Base-by-base conservation (phyloP, 2,888 invertebrate species). In the Drosophila melanosoma region DNA sequence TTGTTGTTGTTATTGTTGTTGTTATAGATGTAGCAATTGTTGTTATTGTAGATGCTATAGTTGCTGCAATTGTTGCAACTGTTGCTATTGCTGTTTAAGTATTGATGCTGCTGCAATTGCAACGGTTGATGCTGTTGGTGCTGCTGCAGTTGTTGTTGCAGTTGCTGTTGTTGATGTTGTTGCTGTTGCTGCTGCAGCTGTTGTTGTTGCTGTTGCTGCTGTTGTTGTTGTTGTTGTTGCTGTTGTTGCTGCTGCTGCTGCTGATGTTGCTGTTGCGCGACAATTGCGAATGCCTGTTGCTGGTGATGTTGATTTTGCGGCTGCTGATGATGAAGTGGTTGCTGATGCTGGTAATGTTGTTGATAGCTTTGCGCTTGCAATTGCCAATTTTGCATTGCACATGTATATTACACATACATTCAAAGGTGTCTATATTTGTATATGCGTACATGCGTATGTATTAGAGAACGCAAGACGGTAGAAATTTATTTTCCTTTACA, bases 361-460 rank as follows among this genome's bases (percentile, higher is more conserved):
- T 84, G 85, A 77, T 90, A 88, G 82, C 88, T 87, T 77, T 83
- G 85, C 61, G 88, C 76, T 79, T 89, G 84, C 79, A 89, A 84
- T 86, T 91, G 89, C 91, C 91, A 91, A 89, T 91, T 91, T 91
- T 91, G 91, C 91, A 91, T 91, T 88, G 84, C 91, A 91, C 89
- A 82, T 80, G 68, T 80, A 69, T 82, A 74, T 77, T 68, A 60
- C 70, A 58, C 62, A 66, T 56, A 74, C 63, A 74, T 69, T 61
- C 65, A 76, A 66, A 67, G 61, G 74, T 51, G 67, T 73, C 67
- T 76, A 68, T 69, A 67, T 70, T 58, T 69, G 52, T 67, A 36
- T 32, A 53, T 69, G 48, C 53, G 66, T 65, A 66, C 53, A 57
- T 66, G 61, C 35, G 61, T 74, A 40, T 71, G 40, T 70, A 60